Base-by-base conservation (phyloP, 2,888 invertebrate species). In the Aspidiotus destructor region DNA sequence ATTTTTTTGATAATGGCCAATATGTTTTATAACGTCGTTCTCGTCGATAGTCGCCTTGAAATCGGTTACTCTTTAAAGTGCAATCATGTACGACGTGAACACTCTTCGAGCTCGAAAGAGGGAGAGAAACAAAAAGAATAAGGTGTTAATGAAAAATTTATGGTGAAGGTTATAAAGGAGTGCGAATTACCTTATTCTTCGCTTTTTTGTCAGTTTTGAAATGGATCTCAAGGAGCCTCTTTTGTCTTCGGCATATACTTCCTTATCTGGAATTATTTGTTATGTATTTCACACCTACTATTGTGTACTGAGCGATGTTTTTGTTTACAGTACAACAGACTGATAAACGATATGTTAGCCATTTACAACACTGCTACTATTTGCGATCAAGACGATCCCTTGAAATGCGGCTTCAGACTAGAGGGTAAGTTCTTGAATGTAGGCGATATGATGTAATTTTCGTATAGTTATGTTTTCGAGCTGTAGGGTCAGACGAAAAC, bases 291-390 rank as follows among this genome's bases (percentile, higher is more conserved):
- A 28, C 28, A 28, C 28, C 28, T 28, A 3, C 28, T 28, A 28
- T 28, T 28, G 28, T 28, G 28, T 28, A 28, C 28, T 28, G 28
- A 28, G 48, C n/a, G 48, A 28, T 61, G 69, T 70, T 70, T 76
- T 71, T 71, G 70, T 76, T 80, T 80, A 44, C 81, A 91, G 92
- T 92, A 91, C 77, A 92, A 92, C 78, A 84, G 90, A 60, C 79
- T 92, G 53, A 87, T 92, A 73, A 92, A 91, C 75, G 89, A 92
- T 76, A 92, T 93, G 92, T 80, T 91, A 15, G 86, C 89, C 0
- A 86, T 91, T 0, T 93, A 91, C 79, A 91, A 92, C 75, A 85
- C 84, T 0, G 92, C 92, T 0, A 86, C 88, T 68, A 85, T 92
- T 70, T 92, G 92, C 75, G 88, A 86, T 0, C 87, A 88, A 78